phyloP scores from a whole-genome alignment of 2,888 invertebrate genomes.

The Hydropsyche betteni region DNA sequence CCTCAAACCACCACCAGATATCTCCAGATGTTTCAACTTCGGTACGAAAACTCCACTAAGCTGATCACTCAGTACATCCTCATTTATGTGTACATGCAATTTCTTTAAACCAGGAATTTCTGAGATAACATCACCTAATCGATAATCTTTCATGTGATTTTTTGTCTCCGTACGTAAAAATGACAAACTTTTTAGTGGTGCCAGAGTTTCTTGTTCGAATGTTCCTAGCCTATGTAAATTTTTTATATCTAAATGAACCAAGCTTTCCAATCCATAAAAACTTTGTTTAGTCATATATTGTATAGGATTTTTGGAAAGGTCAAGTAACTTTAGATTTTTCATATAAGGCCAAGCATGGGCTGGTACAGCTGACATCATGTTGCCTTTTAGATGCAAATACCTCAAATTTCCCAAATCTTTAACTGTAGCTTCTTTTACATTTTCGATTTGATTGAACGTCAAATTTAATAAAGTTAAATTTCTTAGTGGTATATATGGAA shows the following conservation, averaged over 20 bases:
- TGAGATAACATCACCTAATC: constrained; percentile 76
- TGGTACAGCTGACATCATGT: constrained; percentile 78
- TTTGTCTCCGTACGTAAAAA: constrained; percentile 78
- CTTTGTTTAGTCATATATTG: constrained; percentile 76
- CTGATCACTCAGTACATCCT: constrained; percentile 77
- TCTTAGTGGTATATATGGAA: constrained; percentile 80
- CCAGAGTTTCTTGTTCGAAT: constrained; percentile 79
- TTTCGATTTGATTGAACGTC: constrained; percentile 79
- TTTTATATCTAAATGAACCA: constrained; percentile 79
- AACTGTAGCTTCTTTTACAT: constrained; percentile 75
- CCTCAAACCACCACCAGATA: constrained; percentile 79
- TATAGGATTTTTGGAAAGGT: constrained; percentile 85
- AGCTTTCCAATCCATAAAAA: constrained; percentile 74
- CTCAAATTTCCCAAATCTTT: constrained; percentile 77
- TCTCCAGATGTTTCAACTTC: constrained; percentile 81
- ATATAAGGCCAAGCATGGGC: constrained; percentile 79
- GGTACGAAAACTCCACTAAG: constrained; percentile 80
- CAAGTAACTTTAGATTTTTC: constrained; percentile 76
- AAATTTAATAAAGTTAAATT: constrained; percentile 83
- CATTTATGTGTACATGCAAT: constrained; percentile 79
- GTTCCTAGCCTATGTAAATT: constrained; percentile 77
- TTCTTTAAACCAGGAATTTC: constrained; percentile 78
- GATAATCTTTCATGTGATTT: constrained; percentile 77
- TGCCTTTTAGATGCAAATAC: constrained; percentile 78
- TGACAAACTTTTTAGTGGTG: constrained; percentile 75